phyloP scores from a whole-genome alignment of 1,140 invertebrate genomes.

The Drosophila tani region DNA sequence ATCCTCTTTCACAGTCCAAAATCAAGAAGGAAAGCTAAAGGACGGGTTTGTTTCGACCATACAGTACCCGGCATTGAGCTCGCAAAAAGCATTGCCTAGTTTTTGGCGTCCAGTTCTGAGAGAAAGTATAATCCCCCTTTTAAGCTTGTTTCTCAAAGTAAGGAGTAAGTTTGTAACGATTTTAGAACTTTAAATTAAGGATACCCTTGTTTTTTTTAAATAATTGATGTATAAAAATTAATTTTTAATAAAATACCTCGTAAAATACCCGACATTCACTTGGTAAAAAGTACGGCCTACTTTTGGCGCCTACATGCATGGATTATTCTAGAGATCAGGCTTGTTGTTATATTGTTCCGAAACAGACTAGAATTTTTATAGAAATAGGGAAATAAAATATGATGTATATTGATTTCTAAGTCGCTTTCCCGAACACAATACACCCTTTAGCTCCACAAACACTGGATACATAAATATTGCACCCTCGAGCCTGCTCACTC shows the following conservation, averaged over 20 bases:
- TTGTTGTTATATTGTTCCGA: too few relatives aligned
- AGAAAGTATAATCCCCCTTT: not conserved
- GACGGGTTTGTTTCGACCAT: not conserved
- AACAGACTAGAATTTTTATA: too few relatives aligned
- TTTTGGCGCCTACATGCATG: not conserved
- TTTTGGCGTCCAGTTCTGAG: not conserved
- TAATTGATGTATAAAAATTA: too few relatives aligned
- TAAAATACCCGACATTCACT: not conserved
- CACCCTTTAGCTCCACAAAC: not conserved
- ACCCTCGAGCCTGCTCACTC: constrained; percentile 70
- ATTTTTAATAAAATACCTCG: too few relatives aligned
- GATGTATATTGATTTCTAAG: not conserved
- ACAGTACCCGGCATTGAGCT: not conserved
- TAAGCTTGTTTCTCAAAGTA: too few relatives aligned
- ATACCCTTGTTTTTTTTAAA: too few relatives aligned
- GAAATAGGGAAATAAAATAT: not conserved
- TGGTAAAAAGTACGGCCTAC: not conserved
- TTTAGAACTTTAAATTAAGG: not conserved
- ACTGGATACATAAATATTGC: constrained; percentile 58
- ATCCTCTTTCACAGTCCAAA: constrained; percentile 72
- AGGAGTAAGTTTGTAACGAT: too few relatives aligned
- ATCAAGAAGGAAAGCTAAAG: not conserved
- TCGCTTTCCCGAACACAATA: not conserved
- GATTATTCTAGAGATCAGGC: too few relatives aligned
- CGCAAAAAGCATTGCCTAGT: not conserved